Evolutionary conservation across 2,888 invertebrate species (phyloP), one percentile per base, ranked within the genome.

Genomic region (Pachydiplax longipennis): DNA sequence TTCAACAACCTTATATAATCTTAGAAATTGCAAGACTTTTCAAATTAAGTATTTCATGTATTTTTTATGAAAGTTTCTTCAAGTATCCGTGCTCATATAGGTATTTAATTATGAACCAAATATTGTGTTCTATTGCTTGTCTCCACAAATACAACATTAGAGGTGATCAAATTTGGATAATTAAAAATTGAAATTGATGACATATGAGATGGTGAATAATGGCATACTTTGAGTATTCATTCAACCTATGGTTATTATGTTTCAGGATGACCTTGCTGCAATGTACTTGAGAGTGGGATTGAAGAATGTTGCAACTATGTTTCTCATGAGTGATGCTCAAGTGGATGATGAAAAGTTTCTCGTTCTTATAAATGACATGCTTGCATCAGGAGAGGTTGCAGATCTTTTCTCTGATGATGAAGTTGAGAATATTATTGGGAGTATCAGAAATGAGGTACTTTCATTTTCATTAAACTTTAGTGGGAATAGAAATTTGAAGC

Each of bases 281-380:
- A 94, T 99, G n/a, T 99, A 99, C 93, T 93, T 97, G 90, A 99
- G 98, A 94, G 96, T 97, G 0, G 99, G 98, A 0, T 93, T 98
- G 80, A 99, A 98, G 94, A 97, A 96, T 92, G 96, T 98, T 6
- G 97, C 97, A 25, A 97, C 96, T 81, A 96, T 98, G 91, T 99
- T 98, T 94, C 94, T 99, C 35, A 98, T 99, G 97, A 98, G 98
- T 0, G 99, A 99, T 93, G 97, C 98, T 0, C 99, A 99, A 61
- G 96, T 99, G 0, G 97, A 98, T 0, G 97, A 98, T 81, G 99
- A 99, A 93, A 95, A 96, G 90, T 99, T 98, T 94, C 94, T 99
- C 58, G 99, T 99, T 5, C 95, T 98, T 22, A 97, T 99, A 90
- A 99, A 99, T 93, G 99, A 99, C 93, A 95, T 99, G 94, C 94